Base-by-base conservation (phyloP, 2,113 vertebrate genomes). In the Ascaphus truei region DNA sequence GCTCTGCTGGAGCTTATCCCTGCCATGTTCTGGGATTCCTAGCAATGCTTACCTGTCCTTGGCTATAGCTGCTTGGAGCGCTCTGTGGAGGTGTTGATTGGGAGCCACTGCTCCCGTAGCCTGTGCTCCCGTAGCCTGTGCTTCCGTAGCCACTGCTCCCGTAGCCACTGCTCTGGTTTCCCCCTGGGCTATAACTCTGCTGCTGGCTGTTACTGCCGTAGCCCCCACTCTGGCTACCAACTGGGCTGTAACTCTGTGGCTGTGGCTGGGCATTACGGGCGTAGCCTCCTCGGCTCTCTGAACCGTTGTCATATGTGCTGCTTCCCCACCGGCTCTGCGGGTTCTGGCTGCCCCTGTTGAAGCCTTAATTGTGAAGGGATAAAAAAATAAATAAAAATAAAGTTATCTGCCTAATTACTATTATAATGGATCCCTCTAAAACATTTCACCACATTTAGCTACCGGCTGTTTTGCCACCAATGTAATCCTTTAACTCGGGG, bases 311-410 rank as follows among this genome's bases (percentile, higher is more conserved):
- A 13, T 92, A 86, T 79, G 80, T 91, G 52, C 67, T 78, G 10
- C 75, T 81, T 36, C 92, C 89, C 93, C 93, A 96, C 22, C 95
- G 92, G 78, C 81, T 95, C 79, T 93, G 93, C 75, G 64, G 90
- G 76, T 86, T 76, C 12, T 29, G 29, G 20, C 47, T 37, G n/a
- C 92, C 89, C 29, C 93, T 90, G 75, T 75, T 94, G 78, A 94
- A 95, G 31, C 91, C 93, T 94, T 63, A 2, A 41, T n/a, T n/a
- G 7, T 10, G 7, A 3, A 51, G 31, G n/a, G 7, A 12, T 2
- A 36, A 23, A 78, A 13, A 66, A 58, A n/a, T n/a, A n/a, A n/a
- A n/a, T n/a, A n/a, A n/a, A n/a, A n/a, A n/a, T n/a, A n/a, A n/a
- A n/a, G n/a, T n/a, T n/a, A n/a, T n/a, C n/a, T n/a, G n/a, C n/a